Evolutionary conservation across 2,888 invertebrate genomes (phyloP), one percentile per base, ranked within the genome.

Genomic region (Calliphora vomitoria): DNA sequence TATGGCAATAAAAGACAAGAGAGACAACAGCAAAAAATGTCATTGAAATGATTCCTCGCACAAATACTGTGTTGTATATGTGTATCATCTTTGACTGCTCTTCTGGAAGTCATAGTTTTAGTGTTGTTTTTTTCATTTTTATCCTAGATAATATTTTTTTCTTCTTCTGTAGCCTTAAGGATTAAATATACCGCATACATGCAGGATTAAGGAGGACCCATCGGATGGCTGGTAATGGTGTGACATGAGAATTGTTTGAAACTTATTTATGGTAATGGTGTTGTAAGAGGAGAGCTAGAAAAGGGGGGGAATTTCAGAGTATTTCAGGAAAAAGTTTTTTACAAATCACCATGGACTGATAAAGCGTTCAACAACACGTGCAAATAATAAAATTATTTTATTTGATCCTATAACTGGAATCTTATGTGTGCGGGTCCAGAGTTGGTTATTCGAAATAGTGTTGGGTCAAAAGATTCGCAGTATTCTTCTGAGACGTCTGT

Each of bases 1-100:
- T 69, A 83, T 83, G 76, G 81, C 75, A 87, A 83, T 83, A 76
- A 81, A 81, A 76, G 55, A 58, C 75, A 82, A 41, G 53, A 72
- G 13, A 74, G 18, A 6, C 47, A 72, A 35, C n/a, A 38, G 25
- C 15, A 38, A 53, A 78, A n/a, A 69, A 35, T 66, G 41, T 20
- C 55, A 72, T 53, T 78, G 18, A 44, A 55, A 50, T 58, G 55
- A 35, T 71, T 62, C 11, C 35, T 58, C 44, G 35, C 53, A n/a
- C 38, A 53, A 53, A 71, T 62, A 10, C 31, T 1, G 18, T 10
- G 11, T 15, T 20, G 3, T 69, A 38, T 58, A 8, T 38, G 18
- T 31, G 50, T 58, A 8, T 47, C 35, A 79, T 84, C 31, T 71
- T 71, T 78, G 41, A 50, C 15, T 55, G 38, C 25, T 58, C 11